Evolutionary conservation across 2,113 vertebrate species (phyloP), one percentile per base, ranked within the genome.

Genomic region (Centropristis striata): DNA sequence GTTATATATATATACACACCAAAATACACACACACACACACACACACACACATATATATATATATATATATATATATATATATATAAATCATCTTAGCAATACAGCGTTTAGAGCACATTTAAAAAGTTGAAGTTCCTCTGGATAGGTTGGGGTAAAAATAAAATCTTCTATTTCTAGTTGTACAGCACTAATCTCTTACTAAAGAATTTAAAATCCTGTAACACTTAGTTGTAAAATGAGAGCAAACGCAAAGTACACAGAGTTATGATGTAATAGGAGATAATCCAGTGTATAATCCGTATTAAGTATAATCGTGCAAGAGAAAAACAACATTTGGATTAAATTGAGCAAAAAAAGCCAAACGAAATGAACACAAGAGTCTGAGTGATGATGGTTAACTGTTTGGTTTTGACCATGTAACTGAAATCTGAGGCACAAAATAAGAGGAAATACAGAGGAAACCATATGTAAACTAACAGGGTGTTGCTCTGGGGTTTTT

Each of bases 251-350:
- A 41, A 12, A 84, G 39, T 55, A 27, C 51, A 74, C 36, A 58
- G 55, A 61, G 23, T 68, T 68, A 63, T 75, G 50, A 81, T 39
- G 76, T 75, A 70, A 75, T 20, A 59, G 3, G 20, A 67, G 71
- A 83, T 81, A 37, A 87, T 86, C 75, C 69, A 49, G 57, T 8
- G 5, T 13, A n/a, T 66, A 80, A 84, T 64, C 71, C 1, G 42
- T 15, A 63, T 63, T 65, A 32, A 59, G 5, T 63, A 10, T 37
- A 83, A 79, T 66, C 8, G 2, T 4, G 23, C 47, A 25, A 68
- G 50, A 75, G 64, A 47, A 74, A 71, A 68, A 76, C 47, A 59
- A 50, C 81, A 78, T 76, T 73, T 15, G 77, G 46, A 84, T 58
- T 59, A 60, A 12, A 57, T 20, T 20, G n/a, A n/a, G 28, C 13